Evolutionary conservation across 2,888 invertebrate species (phyloP), one percentile per base, ranked within the genome.

Genomic region (Hydroisotoma schaefferi): DNA sequence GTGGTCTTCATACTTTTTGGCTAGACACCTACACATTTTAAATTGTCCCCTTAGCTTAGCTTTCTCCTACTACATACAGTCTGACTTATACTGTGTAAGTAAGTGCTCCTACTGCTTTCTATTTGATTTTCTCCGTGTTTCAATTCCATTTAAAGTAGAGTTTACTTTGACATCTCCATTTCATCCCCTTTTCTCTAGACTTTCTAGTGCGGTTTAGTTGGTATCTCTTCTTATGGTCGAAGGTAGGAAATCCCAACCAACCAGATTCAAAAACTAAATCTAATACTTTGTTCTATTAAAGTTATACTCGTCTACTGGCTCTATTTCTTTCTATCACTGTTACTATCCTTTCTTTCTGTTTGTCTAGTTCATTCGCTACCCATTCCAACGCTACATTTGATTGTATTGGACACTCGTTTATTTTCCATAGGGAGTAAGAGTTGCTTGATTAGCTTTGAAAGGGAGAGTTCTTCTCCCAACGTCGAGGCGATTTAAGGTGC

Each of bases 121-220:
- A 23, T 46, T 46, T 20, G 5, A 46, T 23, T 22, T n/a, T 46
- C 46, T 20, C 46, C 23, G 23, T 46, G 22, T 46, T 46, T 46
- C 46, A 46, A 46, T 46, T 46, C 23, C 46, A 20, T 46, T 46
- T 46, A 6, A 23, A 46, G 5, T 25, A 18, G 12, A 22, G 46
- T 46, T 46, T 46, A 46, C 46, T 46, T 46, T 46, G 46, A 46
- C 23, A 23, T 46, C 46, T 46, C 46, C 46, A 46, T 46, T 46
- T 23, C 46, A 40, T 40, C 15, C 33, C 33, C 15, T n/a, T n/a
- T n/a, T n/a, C n/a, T n/a, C n/a, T n/a, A n/a, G n/a, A 33, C 33
- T 10, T 33, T 10, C 8, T 8, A 33, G 33, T 15, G n/a, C 40
- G 40, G 15, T 40, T 40, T 20, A 40, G 15, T 20, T 40, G n/a